Conservation (phyloP, 2,797 vertebrate genomes). For the Agapornis canus region DNA sequence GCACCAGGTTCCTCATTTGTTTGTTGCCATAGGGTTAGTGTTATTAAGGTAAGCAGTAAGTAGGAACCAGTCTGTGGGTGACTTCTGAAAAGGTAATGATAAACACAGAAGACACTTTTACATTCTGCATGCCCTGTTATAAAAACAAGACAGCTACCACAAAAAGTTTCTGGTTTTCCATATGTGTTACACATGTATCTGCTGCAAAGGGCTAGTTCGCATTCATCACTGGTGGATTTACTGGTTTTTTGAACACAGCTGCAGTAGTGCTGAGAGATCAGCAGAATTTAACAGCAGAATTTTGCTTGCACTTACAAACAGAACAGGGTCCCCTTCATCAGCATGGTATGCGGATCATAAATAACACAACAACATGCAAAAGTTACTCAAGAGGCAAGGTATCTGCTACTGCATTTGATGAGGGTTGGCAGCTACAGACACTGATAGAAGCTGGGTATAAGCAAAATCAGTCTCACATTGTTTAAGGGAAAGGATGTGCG, state of each 20-base stretch:
- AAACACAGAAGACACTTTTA: neutral
- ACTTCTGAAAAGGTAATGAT: neutral
- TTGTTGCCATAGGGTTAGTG: neutral
- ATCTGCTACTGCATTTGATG: neutral
- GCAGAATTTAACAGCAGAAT: neutral
- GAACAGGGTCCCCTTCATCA: fast-evolving
- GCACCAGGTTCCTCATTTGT: neutral
- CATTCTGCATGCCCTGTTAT: neutral
- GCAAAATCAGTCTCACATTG: neutral
- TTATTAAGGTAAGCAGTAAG: neutral
- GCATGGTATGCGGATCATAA: neutral
- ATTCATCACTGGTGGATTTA: fast-evolving
- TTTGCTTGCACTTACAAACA: neutral
- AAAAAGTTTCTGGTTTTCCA: neutral
- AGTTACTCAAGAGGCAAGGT: neutral
- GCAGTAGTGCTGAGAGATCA: neutral
- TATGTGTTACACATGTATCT: neutral
- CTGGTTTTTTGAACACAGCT: neutral
- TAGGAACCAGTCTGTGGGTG: neutral
- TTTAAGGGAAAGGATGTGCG: neutral
- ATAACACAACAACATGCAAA: neutral
- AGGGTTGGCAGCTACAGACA: neutral
- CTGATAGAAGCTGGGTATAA: neutral
- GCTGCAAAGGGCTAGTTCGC: neutral
- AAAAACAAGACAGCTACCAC: neutral